Evolutionary conservation across 2,888 invertebrate species (phyloP), one percentile per base, ranked within the genome.

Genomic region (Phlogophora meticulosa): DNA sequence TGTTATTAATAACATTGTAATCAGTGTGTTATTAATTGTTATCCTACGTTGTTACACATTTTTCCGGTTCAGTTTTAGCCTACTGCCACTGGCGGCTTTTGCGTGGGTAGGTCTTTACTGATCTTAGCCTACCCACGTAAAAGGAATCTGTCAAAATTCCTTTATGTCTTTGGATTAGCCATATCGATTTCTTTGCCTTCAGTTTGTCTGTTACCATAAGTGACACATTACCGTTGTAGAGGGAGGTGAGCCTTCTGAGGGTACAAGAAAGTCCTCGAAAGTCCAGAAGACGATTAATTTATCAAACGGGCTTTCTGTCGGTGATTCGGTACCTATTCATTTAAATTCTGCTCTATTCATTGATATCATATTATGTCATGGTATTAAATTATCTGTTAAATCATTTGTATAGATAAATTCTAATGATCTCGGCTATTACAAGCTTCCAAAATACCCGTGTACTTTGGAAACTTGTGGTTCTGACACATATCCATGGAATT

Each of bases 1-100:
- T 48, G 51, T 56, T 68, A 73, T 45, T 53, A 40, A 53, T 55
- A 36, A 55, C 43, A 49, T 22, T 15, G 7, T 55, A 45, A 51
- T 68, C n/a, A 24, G 11, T 24, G 10, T 20, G 17, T 4, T 55
- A 71, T 49, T 49, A 20, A 42, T 59, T 70, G 17, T 38, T n/a
- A 57, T 65, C 38, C 11, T 22, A 22, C 5, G 20, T 36, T 65
- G 56, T 22, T 28, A 20, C 32, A 4, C 9, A 22, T 68, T 55
- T 43, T 24, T 45, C 22, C 9, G n/a, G 7, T 20, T 17, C 28
- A 22, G 7, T 3, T 32, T 38, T 46, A 57, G 22, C 17, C 28
- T 28, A 28, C 4, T 28, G n/a, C n/a, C n/a, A n/a, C n/a, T n/a
- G n/a, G n/a, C n/a, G n/a, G n/a, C n/a, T n/a, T n/a, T n/a, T n/a